Percentiles rank a stretch among this genome's conserved stretches.
phyloP scores from a whole-genome alignment of 2,113 vertebrate genomes.

The Sebastes fasciatus region DNA sequence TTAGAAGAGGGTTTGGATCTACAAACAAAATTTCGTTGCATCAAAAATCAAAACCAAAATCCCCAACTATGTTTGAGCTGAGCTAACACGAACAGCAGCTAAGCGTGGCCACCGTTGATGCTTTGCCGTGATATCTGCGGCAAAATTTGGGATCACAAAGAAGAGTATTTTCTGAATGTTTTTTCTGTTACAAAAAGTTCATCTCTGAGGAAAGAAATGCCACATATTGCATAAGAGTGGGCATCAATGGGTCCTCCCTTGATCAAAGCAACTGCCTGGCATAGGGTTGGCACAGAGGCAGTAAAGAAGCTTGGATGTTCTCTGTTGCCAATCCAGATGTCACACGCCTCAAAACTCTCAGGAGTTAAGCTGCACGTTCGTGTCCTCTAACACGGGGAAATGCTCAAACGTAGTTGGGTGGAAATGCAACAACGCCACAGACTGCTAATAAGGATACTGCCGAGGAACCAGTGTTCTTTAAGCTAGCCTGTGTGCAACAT shows the following conservation, averaged over 20 bases:
- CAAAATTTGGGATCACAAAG: slow-evolving; percentile 58
- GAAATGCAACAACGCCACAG: slow-evolving; percentile 59
- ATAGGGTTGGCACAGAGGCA: slow-evolving; percentile 83
- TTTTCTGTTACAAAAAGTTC: slow-evolving; percentile 42
- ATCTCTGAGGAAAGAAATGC: slow-evolving; percentile 71
- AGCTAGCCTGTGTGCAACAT: slow-evolving; percentile 37
- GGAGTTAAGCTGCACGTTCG: slow-evolving; percentile 59
- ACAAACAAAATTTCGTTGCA: slow-evolving; percentile 47
- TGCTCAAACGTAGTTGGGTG: slow-evolving; percentile 80
- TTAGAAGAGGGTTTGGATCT: slow-evolving; percentile 57
- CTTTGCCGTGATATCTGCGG: slow-evolving; percentile 32
- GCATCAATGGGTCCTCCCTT: slow-evolving; percentile 81
- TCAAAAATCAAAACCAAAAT: slow-evolving; percentile 31
- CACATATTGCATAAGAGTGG: slow-evolving; percentile 86
- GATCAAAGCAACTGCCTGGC: slow-evolving; percentile 80
- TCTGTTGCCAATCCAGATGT: slow-evolving; percentile 79
- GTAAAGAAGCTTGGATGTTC: slow-evolving; percentile 86
- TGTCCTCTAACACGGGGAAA: slow-evolving; percentile 19
- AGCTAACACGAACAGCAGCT: slow-evolving; percentile 60
- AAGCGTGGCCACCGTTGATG: slow-evolving; percentile 24
- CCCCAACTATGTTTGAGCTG: slow-evolving; percentile 77
- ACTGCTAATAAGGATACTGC: slow-evolving; percentile 50
- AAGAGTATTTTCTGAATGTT: slow-evolving; percentile 58
- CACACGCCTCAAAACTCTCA: slow-evolving; percentile 59
- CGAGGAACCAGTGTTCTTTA: slow-evolving; percentile 44